These are phyloP conservation scores for Paracentrotus lividus DNA, from an alignment of 53 echinoderm and acorn worm species.

Conservation along the genomic window DNA sequence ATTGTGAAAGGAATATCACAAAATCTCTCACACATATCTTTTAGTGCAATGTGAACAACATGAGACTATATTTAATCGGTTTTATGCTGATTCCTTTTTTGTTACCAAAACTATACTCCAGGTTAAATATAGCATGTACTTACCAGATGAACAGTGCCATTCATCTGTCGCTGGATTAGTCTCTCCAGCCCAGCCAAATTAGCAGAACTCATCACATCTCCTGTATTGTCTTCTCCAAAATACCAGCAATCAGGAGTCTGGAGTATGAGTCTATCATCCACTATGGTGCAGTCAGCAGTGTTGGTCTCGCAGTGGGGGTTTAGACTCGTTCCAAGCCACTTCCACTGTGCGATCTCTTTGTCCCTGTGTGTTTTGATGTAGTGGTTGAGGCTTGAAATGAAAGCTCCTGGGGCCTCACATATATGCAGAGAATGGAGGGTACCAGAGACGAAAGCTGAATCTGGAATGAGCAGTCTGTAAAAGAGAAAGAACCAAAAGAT, in stretches of 20 bases:
- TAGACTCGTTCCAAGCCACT: slow-evolving; percentile 91
- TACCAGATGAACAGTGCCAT: slow-evolving; percentile 83
- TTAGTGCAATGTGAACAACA: too few species aligned
- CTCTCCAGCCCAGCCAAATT: slow-evolving; percentile 75
- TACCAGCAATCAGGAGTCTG: slow-evolving; percentile 84
- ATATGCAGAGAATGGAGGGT: slow-evolving; percentile 84
- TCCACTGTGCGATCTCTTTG: slow-evolving; percentile 70
- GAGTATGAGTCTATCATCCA: slow-evolving; percentile 93
- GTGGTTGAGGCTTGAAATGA: slow-evolving; percentile 94
- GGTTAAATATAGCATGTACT: too few species aligned
- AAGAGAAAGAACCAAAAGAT: too few species aligned
- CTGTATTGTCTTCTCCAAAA: slow-evolving; percentile 93
- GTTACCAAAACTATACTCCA: too few species aligned
- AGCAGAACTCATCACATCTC: slow-evolving; percentile 82
- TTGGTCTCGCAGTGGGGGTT: slow-evolving; percentile 98
- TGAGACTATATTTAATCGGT: too few species aligned
- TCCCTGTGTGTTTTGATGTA: slow-evolving; percentile 77
- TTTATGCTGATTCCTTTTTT: too few species aligned
- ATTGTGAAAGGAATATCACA: too few species aligned
- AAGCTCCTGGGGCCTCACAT: slow-evolving; percentile 99
- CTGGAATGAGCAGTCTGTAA: slow-evolving; percentile 36
- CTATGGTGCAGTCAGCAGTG: slow-evolving; percentile 77
- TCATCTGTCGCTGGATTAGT: slow-evolving; percentile 51
- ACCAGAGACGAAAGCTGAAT: neutral
- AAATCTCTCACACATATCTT: too few species aligned